These are phyloP conservation scores for Hyposoter dolosus DNA, from an alignment of 2,888 invertebrate species.

Conservation along the genomic window DNA sequence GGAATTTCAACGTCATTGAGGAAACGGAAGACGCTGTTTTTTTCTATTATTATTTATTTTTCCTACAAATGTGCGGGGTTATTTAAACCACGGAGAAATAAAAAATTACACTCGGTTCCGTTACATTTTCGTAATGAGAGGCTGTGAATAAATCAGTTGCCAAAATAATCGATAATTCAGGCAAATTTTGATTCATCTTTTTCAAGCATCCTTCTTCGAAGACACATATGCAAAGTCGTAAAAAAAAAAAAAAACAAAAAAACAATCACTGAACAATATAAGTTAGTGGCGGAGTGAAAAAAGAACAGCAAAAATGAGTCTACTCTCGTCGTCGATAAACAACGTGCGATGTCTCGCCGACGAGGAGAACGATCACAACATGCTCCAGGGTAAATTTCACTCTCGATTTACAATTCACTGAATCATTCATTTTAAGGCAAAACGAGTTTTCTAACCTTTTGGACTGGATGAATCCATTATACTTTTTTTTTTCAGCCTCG, in stretches of 20 bases:
- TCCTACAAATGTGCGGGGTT: background rate
- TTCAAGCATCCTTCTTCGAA: background rate
- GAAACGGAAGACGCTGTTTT: slow-evolving; percentile 16
- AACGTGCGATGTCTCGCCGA: slow-evolving; percentile 81
- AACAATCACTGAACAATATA: background rate
- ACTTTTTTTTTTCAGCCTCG: background rate
- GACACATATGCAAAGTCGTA: background rate
- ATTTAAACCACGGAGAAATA: background rate
- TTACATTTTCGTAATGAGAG: background rate
- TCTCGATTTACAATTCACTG: slow-evolving; percentile 25
- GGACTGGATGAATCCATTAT: background rate
- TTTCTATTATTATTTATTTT: background rate
- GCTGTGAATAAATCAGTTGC: background rate
- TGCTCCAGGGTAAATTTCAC: slow-evolving; percentile 84
- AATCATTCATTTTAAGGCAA: slow-evolving; percentile 9
- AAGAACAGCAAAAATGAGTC: slow-evolving; percentile 77
- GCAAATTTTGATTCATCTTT: background rate
- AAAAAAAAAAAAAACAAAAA: background rate
- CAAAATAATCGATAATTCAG: slow-evolving; percentile 7
- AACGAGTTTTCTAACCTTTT: slow-evolving; percentile 6
- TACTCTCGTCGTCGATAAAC: slow-evolving; percentile 80
- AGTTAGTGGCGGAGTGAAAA: slow-evolving; percentile 29
- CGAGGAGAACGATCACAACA: slow-evolving; percentile 83
- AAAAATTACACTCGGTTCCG: background rate
- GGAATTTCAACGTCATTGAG: slow-evolving; percentile 38